Evolutionary conservation across 2,113 vertebrate genomes (phyloP).

Genomic region (Lota lota): DNA sequence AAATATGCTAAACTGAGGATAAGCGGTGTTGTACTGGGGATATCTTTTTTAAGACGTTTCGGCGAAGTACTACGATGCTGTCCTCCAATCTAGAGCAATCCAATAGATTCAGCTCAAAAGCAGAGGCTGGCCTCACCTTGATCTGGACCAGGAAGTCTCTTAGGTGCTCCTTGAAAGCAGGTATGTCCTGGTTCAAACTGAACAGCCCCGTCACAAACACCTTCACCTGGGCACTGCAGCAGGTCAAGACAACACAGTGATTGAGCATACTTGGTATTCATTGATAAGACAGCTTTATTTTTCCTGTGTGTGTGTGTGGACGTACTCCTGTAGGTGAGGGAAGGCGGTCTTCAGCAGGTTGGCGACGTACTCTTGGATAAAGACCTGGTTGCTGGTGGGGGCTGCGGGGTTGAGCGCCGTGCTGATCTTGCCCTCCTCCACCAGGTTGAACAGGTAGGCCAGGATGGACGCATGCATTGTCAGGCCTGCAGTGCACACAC

Average conservation of each 20-base stretch:
- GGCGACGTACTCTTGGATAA: conserved; percentile 97
- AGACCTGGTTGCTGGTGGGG: conserved; percentile 90
- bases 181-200: conserved; percentile 99
- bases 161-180: conserved; percentile 97
- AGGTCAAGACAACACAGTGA: not conserved
- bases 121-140: conserved; percentile 77
- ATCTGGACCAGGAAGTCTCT: conserved; percentile 98
- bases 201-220: conserved; percentile 98
- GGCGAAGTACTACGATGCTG: too few relatives aligned
- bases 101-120: not conserved
- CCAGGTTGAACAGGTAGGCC: conserved; percentile 98
- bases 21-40: too few relatives aligned
- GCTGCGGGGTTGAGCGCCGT: conserved; percentile 82
- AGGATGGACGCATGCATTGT: conserved; percentile 99
- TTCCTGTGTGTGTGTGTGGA: conserved; percentile 13
- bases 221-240: conserved; percentile 93
- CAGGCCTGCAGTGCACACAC: conserved; percentile 76
- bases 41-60: too few relatives aligned
- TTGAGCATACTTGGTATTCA: not conserved
- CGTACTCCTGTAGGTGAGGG: conserved; percentile 98
- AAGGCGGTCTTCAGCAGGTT: conserved; percentile 98
- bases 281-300: not conserved
- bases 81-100: too few relatives aligned
- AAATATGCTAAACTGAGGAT: too few relatives aligned
- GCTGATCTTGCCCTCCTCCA: conserved; percentile 98